Percentiles rank a stretch among this genome's conserved stretches.
Conservation (phyloP, 2,797 vertebrate species). For the Sebastes umbrosus region DNA sequence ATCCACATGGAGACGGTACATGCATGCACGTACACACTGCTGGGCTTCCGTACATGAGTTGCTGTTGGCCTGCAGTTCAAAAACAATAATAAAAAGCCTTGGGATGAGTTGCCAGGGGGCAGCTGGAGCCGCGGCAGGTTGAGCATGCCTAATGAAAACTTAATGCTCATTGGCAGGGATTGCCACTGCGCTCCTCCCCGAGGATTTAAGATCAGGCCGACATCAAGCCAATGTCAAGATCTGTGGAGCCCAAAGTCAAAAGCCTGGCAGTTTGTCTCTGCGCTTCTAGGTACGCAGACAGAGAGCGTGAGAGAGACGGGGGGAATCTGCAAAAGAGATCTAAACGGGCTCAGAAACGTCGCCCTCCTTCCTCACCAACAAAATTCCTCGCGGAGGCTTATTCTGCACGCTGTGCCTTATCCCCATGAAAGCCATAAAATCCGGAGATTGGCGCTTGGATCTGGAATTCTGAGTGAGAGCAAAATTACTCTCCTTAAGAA, state of each 20-base stretch:
- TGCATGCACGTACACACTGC: not conserved
- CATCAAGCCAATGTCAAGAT: slow-evolving; percentile 80
- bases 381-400: slow-evolving; percentile 74
- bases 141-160: slow-evolving; percentile 73
- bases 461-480: slow-evolving; percentile 74
- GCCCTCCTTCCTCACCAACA: slow-evolving; percentile 44
- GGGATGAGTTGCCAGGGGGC: slow-evolving; percentile 63
- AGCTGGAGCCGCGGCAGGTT: slow-evolving; percentile 62
- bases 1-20: slow-evolving; percentile 26
- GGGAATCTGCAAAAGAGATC: slow-evolving; percentile 69
- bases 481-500: slow-evolving; percentile 71
- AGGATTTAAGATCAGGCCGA: slow-evolving; percentile 71
- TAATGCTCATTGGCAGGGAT: slow-evolving; percentile 74
- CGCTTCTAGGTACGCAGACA: slow-evolving; percentile 46
- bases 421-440: slow-evolving; percentile 76
- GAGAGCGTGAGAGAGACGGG: slow-evolving; percentile 41
- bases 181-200: slow-evolving; percentile 51
- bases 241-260: slow-evolving; percentile 69
- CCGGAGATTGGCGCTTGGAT: slow-evolving; percentile 72
- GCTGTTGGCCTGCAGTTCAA: slow-evolving; percentile 60
- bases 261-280: slow-evolving; percentile 53
- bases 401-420: slow-evolving; percentile 68
- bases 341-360: slow-evolving; percentile 48
- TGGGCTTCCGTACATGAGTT: slow-evolving; percentile 20
- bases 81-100: slow-evolving; percentile 69